Base-by-base conservation (phyloP, 2,797 vertebrate genomes). In the Macroramphosus scolopax region DNA sequence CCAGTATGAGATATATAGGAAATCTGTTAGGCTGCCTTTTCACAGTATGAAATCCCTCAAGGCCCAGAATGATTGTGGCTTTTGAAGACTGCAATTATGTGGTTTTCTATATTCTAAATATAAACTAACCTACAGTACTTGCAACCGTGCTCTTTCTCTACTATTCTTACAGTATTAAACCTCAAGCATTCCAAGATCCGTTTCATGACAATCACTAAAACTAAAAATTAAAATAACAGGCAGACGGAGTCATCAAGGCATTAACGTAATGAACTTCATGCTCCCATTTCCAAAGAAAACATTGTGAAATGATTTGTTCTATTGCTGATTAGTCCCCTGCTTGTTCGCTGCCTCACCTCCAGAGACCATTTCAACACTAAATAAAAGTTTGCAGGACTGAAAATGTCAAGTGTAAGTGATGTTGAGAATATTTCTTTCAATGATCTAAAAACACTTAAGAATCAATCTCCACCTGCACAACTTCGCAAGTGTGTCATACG, bases 91-190 rank as follows among this genome's bases (percentile, higher is more conserved):
- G 53, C 78, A 84, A 86, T 87, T 85, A 80, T 65, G 72, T 80
- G 75, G 73, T 70, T 79, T 73, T 75, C 67, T 78, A 54, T 62
- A 66, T 56, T 75, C 82, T 82, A 87, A 78, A 84, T 79, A 82
- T 83, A 81, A 45, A 58, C 68, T 38, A 8, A 20, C 40, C 45
- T 38, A 49, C 32, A 35, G 48, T 47, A 57, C 60, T 57, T 63
- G 47, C 43, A 74, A 42, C 54, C 51, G 13, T 49, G 54, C 24
- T 29, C 53, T 17, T 52, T 49, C 39, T 54, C 20, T 25, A 28
- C 58, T 38, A 24, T 56, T 70, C 39, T 58, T 61, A 57, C 36
- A 36, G 47, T 62, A 59, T 54, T 68, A 51, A 54, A 56, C 53
- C 47, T 56, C 26, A 42, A 51, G 46, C 46, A 68, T 67, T 63